These are phyloP conservation scores for Patiria miniata DNA, from an alignment of 35 echinoderm and acorn worm genomes.

Conservation along the genomic window DNA sequence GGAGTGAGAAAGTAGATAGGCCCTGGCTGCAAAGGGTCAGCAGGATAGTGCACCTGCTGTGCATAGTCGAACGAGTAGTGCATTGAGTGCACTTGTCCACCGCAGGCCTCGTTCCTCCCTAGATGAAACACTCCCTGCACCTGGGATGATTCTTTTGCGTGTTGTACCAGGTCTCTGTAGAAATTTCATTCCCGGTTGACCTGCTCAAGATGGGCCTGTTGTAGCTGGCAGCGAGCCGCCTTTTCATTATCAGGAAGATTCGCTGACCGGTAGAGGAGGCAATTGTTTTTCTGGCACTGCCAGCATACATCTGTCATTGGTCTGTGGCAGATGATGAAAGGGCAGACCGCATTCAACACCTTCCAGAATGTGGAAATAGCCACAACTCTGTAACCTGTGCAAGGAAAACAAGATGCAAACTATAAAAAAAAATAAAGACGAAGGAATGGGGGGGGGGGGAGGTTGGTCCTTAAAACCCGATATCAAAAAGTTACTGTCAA, in stretches of 20 bases:
- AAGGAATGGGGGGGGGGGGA: no score
- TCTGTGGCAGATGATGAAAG: no score
- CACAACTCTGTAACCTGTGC: slow-evolving; percentile 23
- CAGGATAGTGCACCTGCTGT: slow-evolving; percentile 68
- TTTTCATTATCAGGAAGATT: slow-evolving; percentile 50
- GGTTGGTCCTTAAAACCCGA: no score
- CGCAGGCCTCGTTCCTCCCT: neutral
- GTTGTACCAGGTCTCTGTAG: slow-evolving; percentile 6
- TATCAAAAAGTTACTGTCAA: no score
- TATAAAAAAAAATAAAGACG: neutral
- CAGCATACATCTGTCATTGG: slow-evolving; percentile 57
- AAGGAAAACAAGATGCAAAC: no score
- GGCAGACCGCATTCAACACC: slow-evolving; percentile 21
- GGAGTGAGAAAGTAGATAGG: slow-evolving; percentile 62
- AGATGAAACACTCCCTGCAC: neutral
- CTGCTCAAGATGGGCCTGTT: slow-evolving; percentile 28
- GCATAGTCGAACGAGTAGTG: slow-evolving; percentile 56
- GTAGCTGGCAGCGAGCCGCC: slow-evolving; percentile 15
- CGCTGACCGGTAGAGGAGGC: slow-evolving; percentile 31
- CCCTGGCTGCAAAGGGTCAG: slow-evolving; percentile 57
- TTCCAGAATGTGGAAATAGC: slow-evolving; percentile 38
- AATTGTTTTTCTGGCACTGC: slow-evolving; percentile 60
- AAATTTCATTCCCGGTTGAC: slow-evolving; percentile 27
- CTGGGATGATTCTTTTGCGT: neutral
- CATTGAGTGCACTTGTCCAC: neutral